Base-by-base conservation (phyloP, 2,888 invertebrate species). In the Melieria omissa region DNA sequence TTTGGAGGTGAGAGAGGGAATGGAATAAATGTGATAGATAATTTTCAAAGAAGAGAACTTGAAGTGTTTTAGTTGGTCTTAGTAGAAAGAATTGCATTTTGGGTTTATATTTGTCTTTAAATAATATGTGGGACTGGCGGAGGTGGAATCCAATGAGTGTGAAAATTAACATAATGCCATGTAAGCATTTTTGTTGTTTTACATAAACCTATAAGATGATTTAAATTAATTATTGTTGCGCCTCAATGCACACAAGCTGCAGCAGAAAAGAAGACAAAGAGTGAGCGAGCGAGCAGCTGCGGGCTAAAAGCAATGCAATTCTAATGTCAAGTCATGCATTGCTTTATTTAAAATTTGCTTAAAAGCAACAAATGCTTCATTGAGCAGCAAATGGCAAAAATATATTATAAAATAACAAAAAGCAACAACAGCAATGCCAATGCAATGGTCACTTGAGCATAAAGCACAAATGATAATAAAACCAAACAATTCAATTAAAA, bases 401-500 rank as follows among this genome's bases (percentile, higher is more conserved):
- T 10, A 14, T 10, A 4, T 42, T 46, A 46, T 4, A 29, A 8
- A 42, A 67, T 14, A n/a, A 49, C 49, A 54, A 62, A 44, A 0
- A 8, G n/a, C 4, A 54, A 61, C 44, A 61, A 60, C n/a, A 42
- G 42, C 61, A 45, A 47, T 45, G 41, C 1, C 44, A 49, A 10
- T n/a, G 42, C 29, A 29, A 29, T 29, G 29, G 29, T 29, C 12
- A 16, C n/a, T 5, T 14, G 29, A 14, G 47, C 55, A 41, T 47
- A 47, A 63, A 57, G 29, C 29, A 57, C n/a, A 16, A 70, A 70
- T 70, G 60, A 64, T 62, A 69, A 62, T 69, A 49, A 68, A 61
- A 52, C 16, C 68, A 42, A 61, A 68, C 60, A 68, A 61, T 68
- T 68, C 60, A 68, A 68, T 68, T 68, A 68, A 61, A 52, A 60